These are phyloP conservation scores for Laticauda laticaudata DNA, from an alignment of 2,113 vertebrate species.

Conservation along the genomic window DNA sequence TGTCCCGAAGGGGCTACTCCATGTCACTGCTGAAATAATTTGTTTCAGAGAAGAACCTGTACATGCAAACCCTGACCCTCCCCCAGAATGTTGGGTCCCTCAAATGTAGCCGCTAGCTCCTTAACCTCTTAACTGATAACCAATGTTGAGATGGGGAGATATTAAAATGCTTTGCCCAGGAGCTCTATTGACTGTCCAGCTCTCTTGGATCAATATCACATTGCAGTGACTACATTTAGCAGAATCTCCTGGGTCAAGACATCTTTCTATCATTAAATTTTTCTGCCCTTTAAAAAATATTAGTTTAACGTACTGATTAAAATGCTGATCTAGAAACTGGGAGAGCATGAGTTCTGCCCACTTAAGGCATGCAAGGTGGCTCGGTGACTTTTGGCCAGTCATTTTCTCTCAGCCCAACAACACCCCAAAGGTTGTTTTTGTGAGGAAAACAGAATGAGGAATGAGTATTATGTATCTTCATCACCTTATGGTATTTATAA, in stretches of 20 bases:
- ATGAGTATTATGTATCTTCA: not conserved
- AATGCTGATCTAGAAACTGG: not conserved
- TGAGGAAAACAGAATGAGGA: not conserved
- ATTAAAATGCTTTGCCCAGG: not conserved
- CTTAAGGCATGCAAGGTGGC: not conserved
- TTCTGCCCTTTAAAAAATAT: not conserved
- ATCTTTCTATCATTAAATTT: not conserved
- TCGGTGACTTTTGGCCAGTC: not conserved
- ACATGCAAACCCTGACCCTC: not conserved
- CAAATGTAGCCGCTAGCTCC: not conserved
- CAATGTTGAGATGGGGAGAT: not conserved
- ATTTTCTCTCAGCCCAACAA: not conserved
- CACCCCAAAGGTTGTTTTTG: not conserved
- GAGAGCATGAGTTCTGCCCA: not conserved
- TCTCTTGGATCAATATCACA: not conserved
- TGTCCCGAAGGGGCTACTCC: not conserved
- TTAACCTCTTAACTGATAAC: not conserved
- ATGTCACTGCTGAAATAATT: not conserved
- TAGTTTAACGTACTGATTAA: not conserved
- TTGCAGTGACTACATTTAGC: not conserved
- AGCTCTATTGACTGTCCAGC: not conserved
- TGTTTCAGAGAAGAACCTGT: not conserved
- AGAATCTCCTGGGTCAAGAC: not conserved
- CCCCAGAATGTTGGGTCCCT: not conserved
- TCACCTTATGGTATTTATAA: not conserved